These are phyloP conservation scores for Danio kyathit DNA, from an alignment of 2,797 vertebrate species.

Conservation along the genomic window DNA sequence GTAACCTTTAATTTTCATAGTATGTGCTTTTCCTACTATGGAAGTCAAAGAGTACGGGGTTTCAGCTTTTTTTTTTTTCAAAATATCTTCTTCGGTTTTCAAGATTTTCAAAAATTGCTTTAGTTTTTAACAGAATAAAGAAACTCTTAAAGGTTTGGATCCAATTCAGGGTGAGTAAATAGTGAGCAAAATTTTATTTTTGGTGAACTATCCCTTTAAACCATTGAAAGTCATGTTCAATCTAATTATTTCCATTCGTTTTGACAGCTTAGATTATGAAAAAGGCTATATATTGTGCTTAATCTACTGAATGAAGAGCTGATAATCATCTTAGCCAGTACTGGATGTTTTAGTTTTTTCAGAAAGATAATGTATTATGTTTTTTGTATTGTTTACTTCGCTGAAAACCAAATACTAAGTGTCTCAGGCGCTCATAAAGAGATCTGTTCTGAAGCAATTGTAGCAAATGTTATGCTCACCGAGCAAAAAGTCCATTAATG, in stretches of 20 bases:
- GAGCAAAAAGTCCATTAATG: slow-evolving; percentile 1
- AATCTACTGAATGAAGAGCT: slow-evolving; percentile 3
- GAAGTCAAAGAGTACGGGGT: too few species aligned
- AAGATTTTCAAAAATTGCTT: too few species aligned
- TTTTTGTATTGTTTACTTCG: not conserved
- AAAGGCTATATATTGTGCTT: not conserved
- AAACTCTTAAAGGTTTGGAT: too few species aligned
- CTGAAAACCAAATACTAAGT: not conserved
- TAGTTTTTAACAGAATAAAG: too few species aligned
- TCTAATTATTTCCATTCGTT: not conserved
- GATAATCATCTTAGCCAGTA: not conserved
- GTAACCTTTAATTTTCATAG: too few species aligned
- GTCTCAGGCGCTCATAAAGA: slow-evolving; percentile 1
- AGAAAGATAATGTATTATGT: not conserved
- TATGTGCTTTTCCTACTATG: too few species aligned
- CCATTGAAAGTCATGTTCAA: not conserved
- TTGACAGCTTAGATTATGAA: not conserved
- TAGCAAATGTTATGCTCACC: not conserved
- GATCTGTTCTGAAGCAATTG: not conserved
- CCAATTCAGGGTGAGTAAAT: too few species aligned
- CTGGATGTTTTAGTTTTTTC: too few species aligned
- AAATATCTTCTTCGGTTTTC: too few species aligned
- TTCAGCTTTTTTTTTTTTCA: too few species aligned
- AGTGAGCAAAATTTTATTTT: too few species aligned
- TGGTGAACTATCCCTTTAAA: not conserved